Evolutionary conservation across 2,113 vertebrate species (phyloP), one percentile per base, ranked within the genome.

Genomic region (Perca flavescens): DNA sequence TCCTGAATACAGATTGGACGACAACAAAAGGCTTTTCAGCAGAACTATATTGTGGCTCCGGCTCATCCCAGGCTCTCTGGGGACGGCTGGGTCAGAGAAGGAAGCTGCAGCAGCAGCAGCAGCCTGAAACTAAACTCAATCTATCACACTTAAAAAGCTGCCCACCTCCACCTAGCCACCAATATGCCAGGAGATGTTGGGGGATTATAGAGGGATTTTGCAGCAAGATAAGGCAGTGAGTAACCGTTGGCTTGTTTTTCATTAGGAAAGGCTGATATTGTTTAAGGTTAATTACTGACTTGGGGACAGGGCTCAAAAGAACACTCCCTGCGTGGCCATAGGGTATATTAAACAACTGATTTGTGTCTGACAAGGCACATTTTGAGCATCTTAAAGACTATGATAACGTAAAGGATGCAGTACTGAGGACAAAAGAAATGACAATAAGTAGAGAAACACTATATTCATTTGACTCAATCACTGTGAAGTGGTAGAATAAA

Each of bases 71-170:
- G 60, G 74, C 73, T 86, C 92, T 84, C 78, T 21, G 68, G 91
- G 91, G 90, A 93, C 10, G 72, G 28, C 46, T 66, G 82, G 86
- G 74, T 82, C 84, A 88, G 77, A 77, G 83, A 86, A 69, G 79
- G 85, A 91, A 83, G 84, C 80, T 71, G 83, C 84, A 21, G 31
- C 5, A 34, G 77, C 5, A 34, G 77, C 89, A 89, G 84, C 88
- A 85, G 85, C 87, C 79, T 82, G 84, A 83, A 86, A 88, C 90
- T 82, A 93, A 93, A 93, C 88, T 91, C 89, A 89, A 95, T 95
- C 93, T 86, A 95, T 95, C 94, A 94, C 92, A 94, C 92, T 95
- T 95, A 94, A 92, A 91, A 89, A 90, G 86, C 88, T 86, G 71
- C 89, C 91, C 89, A 90, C 89, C 89, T 89, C 73, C 77, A 92